Evolutionary conservation across 2,888 invertebrate species (phyloP).

Genomic region (Priocnemis perturbator): DNA sequence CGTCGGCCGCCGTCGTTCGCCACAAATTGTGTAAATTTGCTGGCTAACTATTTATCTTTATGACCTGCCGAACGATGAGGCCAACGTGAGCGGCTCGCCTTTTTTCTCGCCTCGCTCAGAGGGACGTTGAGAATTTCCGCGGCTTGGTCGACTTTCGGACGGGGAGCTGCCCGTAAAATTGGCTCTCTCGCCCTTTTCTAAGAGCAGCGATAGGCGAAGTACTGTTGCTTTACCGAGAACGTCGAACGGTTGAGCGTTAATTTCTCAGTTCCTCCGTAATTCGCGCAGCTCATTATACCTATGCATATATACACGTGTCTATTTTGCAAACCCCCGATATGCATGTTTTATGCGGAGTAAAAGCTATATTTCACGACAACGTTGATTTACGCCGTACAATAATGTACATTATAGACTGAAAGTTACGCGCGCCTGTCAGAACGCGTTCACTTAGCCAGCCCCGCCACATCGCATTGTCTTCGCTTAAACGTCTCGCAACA

Average conservation of each 20-base stretch:
- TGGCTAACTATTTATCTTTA: constrained; percentile 74
- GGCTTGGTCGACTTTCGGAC: constrained; percentile 35
- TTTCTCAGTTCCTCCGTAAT: too few relatives aligned
- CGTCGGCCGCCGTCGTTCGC: constrained; percentile 55
- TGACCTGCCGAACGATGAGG: constrained; percentile 62
- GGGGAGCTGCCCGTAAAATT: constrained; percentile 6
- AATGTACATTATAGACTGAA: too few relatives aligned
- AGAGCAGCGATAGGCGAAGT: not conserved
- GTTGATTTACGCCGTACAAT: too few relatives aligned
- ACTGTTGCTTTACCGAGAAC: constrained; percentile 1
- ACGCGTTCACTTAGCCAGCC: not conserved
- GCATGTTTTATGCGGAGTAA: too few relatives aligned
- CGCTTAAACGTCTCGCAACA: not conserved
- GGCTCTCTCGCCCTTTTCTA: constrained; percentile 7
- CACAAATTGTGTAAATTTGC: constrained; percentile 74
- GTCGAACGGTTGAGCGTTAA: not conserved
- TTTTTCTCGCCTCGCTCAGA: constrained; percentile 5
- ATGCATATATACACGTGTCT: too few relatives aligned
- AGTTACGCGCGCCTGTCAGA: not conserved
- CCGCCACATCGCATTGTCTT: not conserved
- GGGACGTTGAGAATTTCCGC: constrained; percentile 57
- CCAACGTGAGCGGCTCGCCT: constrained; percentile 30
- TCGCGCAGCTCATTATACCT: too few relatives aligned
- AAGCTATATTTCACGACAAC: too few relatives aligned
- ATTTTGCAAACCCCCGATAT: too few relatives aligned